Conservation (phyloP, 2,888 invertebrate genomes). For the Dinocampus coccinellae region DNA sequence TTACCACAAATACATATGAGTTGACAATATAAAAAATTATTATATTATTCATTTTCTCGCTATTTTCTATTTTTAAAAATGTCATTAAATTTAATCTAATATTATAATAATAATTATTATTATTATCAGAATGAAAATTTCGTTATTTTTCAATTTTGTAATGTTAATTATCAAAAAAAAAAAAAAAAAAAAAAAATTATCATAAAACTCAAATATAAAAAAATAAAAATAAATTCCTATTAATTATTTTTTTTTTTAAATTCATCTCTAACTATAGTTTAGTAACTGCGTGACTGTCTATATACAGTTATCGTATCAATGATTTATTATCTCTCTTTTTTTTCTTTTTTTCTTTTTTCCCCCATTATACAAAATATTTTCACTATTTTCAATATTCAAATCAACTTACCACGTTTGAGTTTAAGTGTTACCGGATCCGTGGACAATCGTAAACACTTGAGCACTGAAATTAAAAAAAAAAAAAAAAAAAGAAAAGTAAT, state of each 20-base stretch:
- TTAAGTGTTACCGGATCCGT: conserved; percentile 91
- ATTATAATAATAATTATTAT: too few species aligned
- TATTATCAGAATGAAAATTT: too few species aligned
- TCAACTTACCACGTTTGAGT: conserved; percentile 87
- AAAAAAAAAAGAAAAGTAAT: conserved; percentile 47
- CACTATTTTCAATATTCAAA: not conserved
- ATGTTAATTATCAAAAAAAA: too few species aligned
- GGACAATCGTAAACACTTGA: conserved; percentile 93
- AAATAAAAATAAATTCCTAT: too few species aligned
- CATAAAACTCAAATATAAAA: too few species aligned
- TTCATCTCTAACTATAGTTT: too few species aligned
- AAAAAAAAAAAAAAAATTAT: too few species aligned
- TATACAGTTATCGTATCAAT: not conserved
- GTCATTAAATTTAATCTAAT: too few species aligned
- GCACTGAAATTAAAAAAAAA: conserved; percentile 77
- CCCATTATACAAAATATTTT: not conserved
- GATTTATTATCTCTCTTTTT: not conserved
- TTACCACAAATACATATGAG: not conserved
- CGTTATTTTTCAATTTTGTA: too few species aligned
- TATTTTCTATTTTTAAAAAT: too few species aligned
- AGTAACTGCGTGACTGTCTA: not conserved
- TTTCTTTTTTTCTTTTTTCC: not conserved
- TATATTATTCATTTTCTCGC: too few species aligned
- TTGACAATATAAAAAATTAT: conserved; percentile 6
- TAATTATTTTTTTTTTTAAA: too few species aligned